Evolutionary conservation across 2,797 vertebrate species (phyloP).

Genomic region (Sebastiscus albofasciatus): DNA sequence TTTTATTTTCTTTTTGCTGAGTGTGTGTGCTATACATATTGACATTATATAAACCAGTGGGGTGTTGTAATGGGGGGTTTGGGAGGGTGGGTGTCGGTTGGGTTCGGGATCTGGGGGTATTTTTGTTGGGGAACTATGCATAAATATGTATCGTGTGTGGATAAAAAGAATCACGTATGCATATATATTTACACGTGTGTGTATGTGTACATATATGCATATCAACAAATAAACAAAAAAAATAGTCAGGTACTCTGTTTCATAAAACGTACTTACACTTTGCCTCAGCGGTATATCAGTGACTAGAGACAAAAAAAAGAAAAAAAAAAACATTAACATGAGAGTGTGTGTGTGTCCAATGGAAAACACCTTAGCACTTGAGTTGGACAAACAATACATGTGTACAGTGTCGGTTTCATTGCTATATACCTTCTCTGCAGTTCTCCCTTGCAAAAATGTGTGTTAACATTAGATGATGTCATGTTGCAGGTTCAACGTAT

Average conservation of each 20-base stretch:
- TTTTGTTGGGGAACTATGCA: slow-evolving; percentile 92
- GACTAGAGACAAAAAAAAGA: slow-evolving; percentile 68
- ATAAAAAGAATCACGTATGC: slow-evolving; percentile 83
- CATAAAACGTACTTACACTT: slow-evolving; percentile 93
- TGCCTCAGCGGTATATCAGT: slow-evolving; percentile 93
- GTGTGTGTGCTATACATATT: slow-evolving; percentile 96
- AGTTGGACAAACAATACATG: slow-evolving; percentile 91
- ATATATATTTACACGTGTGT: slow-evolving; percentile 81
- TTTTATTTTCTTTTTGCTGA: slow-evolving; percentile 86
- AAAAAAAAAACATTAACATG: slow-evolving; percentile 65
- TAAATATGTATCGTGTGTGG: slow-evolving; percentile 94
- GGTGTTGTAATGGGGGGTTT: slow-evolving; percentile 69
- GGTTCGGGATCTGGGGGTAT: slow-evolving; percentile 58
- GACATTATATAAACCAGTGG: slow-evolving; percentile 85
- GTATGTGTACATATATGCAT: slow-evolving; percentile 84
- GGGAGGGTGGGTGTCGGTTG: slow-evolving; percentile 69
- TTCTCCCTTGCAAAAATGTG: slow-evolving; percentile 99
- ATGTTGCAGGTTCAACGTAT: slow-evolving; percentile 99
- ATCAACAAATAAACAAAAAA: slow-evolving; percentile 81
- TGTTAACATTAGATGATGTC: slow-evolving; percentile 99
- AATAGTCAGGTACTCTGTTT: slow-evolving; percentile 88
- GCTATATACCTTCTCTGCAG: slow-evolving; percentile 96
- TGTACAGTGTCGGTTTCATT: slow-evolving; percentile 98
- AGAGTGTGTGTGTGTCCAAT: slow-evolving; percentile 82
- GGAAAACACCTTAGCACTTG: slow-evolving; percentile 92